phyloP scores from a whole-genome alignment of 2,888 invertebrate genomes.

The Spilarctia lutea region DNA sequence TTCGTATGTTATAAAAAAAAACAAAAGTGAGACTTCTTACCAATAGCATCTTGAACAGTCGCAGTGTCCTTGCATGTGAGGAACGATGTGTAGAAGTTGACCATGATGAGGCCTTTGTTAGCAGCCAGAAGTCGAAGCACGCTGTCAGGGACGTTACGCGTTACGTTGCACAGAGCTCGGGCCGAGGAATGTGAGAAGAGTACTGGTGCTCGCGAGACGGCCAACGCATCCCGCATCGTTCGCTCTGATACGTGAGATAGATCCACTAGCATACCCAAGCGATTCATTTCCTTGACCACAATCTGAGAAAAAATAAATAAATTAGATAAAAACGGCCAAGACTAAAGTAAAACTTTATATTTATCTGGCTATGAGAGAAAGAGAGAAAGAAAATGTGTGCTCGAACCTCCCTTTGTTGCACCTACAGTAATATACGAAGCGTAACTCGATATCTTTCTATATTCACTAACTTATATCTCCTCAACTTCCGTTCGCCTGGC shows the following conservation, averaged over 20 bases:
- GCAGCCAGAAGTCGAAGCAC: conserved; percentile 90
- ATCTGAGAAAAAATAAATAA: conserved; percentile 81
- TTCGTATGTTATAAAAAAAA: background rate
- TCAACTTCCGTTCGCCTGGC: too few relatives aligned
- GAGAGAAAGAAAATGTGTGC: too few relatives aligned
- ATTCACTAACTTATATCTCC: too few relatives aligned
- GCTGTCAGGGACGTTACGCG: conserved; percentile 93
- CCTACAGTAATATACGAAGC: too few relatives aligned
- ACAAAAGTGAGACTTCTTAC: conserved; percentile 74
- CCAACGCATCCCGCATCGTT: conserved; percentile 93
- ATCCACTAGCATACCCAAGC: conserved; percentile 95
- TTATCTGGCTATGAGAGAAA: too few relatives aligned
- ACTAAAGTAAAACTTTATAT: too few relatives aligned
- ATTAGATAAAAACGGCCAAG: too few relatives aligned
- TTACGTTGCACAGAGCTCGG: conserved; percentile 92
- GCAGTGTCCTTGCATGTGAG: conserved; percentile 91
- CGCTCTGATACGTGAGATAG: conserved; percentile 92
- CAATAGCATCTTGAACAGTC: conserved; percentile 92
- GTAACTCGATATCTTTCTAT: too few relatives aligned
- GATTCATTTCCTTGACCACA: conserved; percentile 95
- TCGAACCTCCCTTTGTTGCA: too few relatives aligned
- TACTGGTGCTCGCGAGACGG: conserved; percentile 92
- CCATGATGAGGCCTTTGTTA: conserved; percentile 95
- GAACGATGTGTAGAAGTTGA: conserved; percentile 94
- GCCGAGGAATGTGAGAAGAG: conserved; percentile 95